These are phyloP conservation scores for Cerastoderma edule DNA, from an alignment of 2,888 invertebrate genomes.

Conservation along the genomic window DNA sequence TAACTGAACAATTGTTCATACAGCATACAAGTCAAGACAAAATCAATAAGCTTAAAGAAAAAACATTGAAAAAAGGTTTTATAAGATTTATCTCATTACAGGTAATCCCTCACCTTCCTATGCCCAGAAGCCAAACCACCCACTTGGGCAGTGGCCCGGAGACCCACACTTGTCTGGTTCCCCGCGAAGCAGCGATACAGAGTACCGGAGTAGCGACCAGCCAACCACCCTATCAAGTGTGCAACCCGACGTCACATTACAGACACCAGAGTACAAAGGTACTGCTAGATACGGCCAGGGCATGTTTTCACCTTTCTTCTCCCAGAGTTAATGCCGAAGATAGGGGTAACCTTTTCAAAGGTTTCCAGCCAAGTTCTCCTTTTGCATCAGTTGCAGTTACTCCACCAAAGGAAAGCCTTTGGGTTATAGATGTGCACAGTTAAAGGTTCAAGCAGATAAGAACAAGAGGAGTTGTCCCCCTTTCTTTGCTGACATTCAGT, in stretches of 20 bases:
- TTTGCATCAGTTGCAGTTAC: too few relatives aligned
- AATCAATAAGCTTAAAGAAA: too few relatives aligned
- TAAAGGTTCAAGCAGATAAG: too few relatives aligned
- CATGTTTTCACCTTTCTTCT: constrained; percentile 56
- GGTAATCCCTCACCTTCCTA: constrained; percentile 49
- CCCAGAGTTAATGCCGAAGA: constrained; percentile 29
- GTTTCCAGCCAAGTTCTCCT: too few relatives aligned
- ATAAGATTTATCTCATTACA: too few relatives aligned
- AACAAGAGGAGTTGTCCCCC: too few relatives aligned
- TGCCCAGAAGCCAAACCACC: constrained; percentile 35
- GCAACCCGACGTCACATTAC: constrained; percentile 76
- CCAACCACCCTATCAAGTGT: constrained; percentile 65
- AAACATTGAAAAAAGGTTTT: too few relatives aligned
- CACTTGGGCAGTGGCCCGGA: constrained; percentile 67
- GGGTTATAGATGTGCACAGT: too few relatives aligned
- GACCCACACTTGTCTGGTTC: constrained; percentile 64
- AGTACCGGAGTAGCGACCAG: constrained; percentile 57
- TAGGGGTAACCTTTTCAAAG: not conserved
- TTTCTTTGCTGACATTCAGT: too few relatives aligned
- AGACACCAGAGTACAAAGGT: constrained; percentile 72
- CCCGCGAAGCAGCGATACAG: constrained; percentile 61
- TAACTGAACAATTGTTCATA: too few relatives aligned
- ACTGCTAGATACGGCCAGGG: constrained; percentile 59
- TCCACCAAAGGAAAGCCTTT: too few relatives aligned
- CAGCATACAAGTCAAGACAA: too few relatives aligned